phyloP scores from a whole-genome alignment of 2,797 vertebrate species.

The Paguma larvata region DNA sequence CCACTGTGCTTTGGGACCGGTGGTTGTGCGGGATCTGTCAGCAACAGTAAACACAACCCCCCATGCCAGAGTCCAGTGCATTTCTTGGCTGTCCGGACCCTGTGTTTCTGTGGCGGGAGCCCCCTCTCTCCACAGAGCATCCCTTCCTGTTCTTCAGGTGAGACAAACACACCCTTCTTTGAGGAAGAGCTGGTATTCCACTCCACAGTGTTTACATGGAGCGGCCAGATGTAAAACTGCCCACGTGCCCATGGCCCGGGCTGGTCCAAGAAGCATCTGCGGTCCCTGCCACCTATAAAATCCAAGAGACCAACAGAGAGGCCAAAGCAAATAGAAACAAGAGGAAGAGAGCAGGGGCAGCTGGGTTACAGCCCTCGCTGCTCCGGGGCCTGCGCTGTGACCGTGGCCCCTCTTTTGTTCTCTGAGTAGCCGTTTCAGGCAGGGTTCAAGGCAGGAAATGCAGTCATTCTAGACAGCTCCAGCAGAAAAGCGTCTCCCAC shows the following conservation, averaged over 20 bases:
- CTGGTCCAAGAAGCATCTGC: neutral
- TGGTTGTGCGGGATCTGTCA: too few species aligned
- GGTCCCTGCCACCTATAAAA: neutral
- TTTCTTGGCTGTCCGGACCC: neutral
- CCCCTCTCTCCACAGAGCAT: neutral
- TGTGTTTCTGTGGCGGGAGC: neutral
- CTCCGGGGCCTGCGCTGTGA: fast-evolving
- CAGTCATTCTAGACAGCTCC: too few species aligned
- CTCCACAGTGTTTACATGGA: neutral
- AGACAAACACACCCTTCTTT: neutral
- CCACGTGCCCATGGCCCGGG: neutral
- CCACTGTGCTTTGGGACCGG: neutral
- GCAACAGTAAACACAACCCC: neutral
- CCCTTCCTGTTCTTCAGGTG: neutral
- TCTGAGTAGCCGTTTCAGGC: neutral
- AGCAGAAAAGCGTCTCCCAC: neutral
- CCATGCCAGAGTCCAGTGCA: neutral
- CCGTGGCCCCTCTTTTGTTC: neutral
- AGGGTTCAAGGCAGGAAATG: neutral
- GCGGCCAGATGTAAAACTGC: neutral
- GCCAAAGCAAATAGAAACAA: neutral
- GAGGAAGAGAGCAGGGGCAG: neutral
- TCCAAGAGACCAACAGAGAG: neutral
- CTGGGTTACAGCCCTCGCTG: too few species aligned
- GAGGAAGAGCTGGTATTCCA: neutral